phyloP scores from a whole-genome alignment of 1,140 invertebrate species.

The Scaptomyza hsui region DNA sequence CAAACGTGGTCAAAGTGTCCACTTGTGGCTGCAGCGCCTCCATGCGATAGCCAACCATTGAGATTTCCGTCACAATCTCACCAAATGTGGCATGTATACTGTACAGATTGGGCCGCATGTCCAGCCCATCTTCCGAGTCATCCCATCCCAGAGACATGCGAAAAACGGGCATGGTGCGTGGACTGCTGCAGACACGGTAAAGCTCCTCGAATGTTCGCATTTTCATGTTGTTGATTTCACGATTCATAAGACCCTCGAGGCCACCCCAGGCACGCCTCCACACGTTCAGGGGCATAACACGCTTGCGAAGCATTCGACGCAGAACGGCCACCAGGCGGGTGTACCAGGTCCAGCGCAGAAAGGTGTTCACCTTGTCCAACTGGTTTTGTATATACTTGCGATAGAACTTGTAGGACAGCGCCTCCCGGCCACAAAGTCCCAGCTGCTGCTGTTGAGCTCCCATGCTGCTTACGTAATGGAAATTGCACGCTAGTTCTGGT shows the following conservation, averaged over 20 bases:
- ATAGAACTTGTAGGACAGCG: slow-evolving; percentile 75
- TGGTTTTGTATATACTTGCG: slow-evolving; percentile 76
- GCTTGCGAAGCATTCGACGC: slow-evolving; percentile 76
- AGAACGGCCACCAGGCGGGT: slow-evolving; percentile 81
- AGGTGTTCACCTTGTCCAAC: slow-evolving; percentile 81
- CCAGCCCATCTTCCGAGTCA: slow-evolving; percentile 74
- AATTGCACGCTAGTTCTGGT: slow-evolving; percentile 73
- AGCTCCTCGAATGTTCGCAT: slow-evolving; percentile 85
- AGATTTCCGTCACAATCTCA: slow-evolving; percentile 82
- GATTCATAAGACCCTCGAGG: slow-evolving; percentile 84
- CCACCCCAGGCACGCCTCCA: slow-evolving; percentile 74
- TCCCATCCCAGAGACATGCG: slow-evolving; percentile 84
- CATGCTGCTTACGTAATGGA: slow-evolving; percentile 84
- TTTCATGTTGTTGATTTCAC: slow-evolving; percentile 85
- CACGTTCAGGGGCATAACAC: slow-evolving; percentile 52
- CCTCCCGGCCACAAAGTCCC: slow-evolving; percentile 75
- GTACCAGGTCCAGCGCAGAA: slow-evolving; percentile 83
- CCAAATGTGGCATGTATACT: slow-evolving; percentile 82
- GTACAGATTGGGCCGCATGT: slow-evolving; percentile 74
- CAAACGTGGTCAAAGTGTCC: slow-evolving; percentile 44
- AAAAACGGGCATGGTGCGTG: slow-evolving; percentile 84
- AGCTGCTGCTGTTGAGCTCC: slow-evolving; percentile 82
- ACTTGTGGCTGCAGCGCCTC: slow-evolving; percentile 84
- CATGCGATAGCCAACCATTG: slow-evolving; percentile 81
- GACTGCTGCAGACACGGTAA: slow-evolving; percentile 83